Conservation (phyloP, 2,113 vertebrate genomes). For the Hippocampus zosterae region DNA sequence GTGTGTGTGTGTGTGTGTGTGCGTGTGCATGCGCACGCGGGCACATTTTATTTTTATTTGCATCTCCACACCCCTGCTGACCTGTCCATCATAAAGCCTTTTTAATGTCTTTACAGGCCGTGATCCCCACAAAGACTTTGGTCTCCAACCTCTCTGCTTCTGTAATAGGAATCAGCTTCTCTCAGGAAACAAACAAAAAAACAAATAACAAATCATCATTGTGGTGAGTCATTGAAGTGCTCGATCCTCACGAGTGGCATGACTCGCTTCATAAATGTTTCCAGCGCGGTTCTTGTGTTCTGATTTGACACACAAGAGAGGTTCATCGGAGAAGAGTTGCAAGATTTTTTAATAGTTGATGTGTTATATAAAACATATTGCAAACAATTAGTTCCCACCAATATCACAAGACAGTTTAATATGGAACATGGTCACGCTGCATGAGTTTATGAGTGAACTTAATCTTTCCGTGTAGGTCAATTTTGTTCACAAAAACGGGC, state of each 20-base stretch:
- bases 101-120: conserved; percentile 54
- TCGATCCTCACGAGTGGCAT: not conserved
- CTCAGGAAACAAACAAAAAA: conserved; percentile 38
- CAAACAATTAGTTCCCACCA: not conserved
- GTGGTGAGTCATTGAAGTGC: not conserved
- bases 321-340: not conserved
- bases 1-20: not conserved
- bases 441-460: not conserved
- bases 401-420: not conserved
- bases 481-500: no score
- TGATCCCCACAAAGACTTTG: conserved; percentile 59
- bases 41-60: conserved; percentile 18
- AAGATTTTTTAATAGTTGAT: not conserved
- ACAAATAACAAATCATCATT: not conserved
- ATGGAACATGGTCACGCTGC: not conserved
- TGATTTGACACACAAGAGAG: not conserved
- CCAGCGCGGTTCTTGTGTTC: not conserved
- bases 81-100: conserved; percentile 60
- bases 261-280: not conserved
- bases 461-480: no score
- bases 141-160: conserved; percentile 26
- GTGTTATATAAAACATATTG: not conserved
- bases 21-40: not conserved
- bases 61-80: conserved; percentile 39
- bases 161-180: conserved; percentile 1